These are phyloP conservation scores for Lemur catta DNA, from an alignment of 2,797 vertebrate genomes.

Conservation along the genomic window DNA sequence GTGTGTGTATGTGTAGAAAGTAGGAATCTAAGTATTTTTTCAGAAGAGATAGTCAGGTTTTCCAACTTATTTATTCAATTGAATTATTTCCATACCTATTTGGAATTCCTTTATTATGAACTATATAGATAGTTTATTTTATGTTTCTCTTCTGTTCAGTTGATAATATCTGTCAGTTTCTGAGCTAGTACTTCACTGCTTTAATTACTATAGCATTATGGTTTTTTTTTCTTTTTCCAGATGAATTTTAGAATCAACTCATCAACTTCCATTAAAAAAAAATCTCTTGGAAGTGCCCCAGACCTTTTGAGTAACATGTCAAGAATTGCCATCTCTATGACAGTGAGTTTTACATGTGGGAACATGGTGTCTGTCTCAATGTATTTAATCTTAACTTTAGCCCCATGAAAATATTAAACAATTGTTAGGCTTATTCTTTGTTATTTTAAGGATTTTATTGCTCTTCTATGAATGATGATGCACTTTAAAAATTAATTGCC, in stretches of 20 bases:
- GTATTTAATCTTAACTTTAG: neutral
- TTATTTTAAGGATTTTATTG: neutral
- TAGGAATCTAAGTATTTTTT: neutral
- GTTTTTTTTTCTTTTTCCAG: slow-evolving; percentile 33
- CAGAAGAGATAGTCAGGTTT: neutral
- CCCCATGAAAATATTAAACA: neutral
- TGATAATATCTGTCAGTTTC: neutral
- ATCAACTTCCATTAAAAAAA: neutral
- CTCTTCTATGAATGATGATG: neutral
- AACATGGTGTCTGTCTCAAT: neutral
- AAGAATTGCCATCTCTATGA: neutral
- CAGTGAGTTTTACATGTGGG: neutral
- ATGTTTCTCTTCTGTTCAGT: neutral
- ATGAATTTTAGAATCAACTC: slow-evolving; percentile 28
- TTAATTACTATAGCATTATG: neutral
- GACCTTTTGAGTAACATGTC: neutral
- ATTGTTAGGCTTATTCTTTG: neutral
- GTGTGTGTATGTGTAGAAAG: neutral
- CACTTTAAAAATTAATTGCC: neutral
- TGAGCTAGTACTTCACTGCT: neutral
- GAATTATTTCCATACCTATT: neutral
- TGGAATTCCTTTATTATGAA: neutral
- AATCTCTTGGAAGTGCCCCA: neutral
- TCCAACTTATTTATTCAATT: neutral
- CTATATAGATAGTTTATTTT: neutral